These are phyloP conservation scores for Centruroides vittatus DNA, from an alignment of 1,140 invertebrate species.

Conservation along the genomic window DNA sequence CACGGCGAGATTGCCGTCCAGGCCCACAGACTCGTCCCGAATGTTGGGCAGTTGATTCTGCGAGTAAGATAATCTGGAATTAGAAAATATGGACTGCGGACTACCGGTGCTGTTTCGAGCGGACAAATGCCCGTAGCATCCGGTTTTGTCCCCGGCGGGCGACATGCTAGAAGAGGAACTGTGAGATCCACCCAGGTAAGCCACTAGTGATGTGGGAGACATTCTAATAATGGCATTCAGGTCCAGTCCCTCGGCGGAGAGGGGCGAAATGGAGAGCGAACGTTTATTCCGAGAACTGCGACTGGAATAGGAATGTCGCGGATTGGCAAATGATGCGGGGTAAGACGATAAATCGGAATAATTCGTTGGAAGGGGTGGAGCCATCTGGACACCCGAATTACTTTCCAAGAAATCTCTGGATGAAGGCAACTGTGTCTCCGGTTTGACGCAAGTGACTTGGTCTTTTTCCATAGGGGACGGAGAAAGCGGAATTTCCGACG, in stretches of 20 bases:
- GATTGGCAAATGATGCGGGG: constrained; percentile 4
- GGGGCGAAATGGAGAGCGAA: constrained; percentile 83
- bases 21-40: constrained; percentile 1
- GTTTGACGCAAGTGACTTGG: too few relatives aligned
- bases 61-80: not conserved
- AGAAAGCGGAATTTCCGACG: too few relatives aligned
- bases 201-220: constrained; percentile 81
- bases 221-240: constrained; percentile 89
- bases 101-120: constrained; percentile 42
- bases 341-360: too few relatives aligned
- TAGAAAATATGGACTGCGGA: constrained; percentile 1
- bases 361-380: too few relatives aligned
- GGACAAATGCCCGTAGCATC: constrained; percentile 85
- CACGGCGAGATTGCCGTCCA: constrained; percentile 5
- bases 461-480: too few relatives aligned
- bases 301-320: constrained; percentile 12
- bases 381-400: too few relatives aligned
- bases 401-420: too few relatives aligned
- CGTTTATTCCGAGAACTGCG: constrained; percentile 42
- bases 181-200: constrained; percentile 75
- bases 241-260: constrained; percentile 76
- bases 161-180: constrained; percentile 32
- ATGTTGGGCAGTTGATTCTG: not conserved
- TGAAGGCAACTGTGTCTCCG: too few relatives aligned
- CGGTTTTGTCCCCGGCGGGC: constrained; percentile 23